These are phyloP conservation scores for Crotophaga sulcirostris DNA, from an alignment of 2,113 vertebrate genomes.

Conservation along the genomic window DNA sequence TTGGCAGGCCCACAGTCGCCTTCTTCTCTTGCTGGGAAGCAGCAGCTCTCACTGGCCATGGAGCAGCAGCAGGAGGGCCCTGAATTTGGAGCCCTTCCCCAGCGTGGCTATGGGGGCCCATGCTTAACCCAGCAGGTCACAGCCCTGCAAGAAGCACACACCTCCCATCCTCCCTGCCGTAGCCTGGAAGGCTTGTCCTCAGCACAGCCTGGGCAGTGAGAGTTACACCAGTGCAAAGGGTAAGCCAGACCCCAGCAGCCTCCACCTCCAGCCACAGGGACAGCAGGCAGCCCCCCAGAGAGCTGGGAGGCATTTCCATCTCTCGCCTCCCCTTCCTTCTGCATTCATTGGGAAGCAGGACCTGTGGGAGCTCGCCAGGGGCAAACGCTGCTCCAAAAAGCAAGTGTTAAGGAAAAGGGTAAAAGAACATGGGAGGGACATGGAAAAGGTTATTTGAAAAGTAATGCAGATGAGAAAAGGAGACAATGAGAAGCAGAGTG, in stretches of 20 bases:
- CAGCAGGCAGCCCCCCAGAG: accelerated
- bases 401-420: background rate
- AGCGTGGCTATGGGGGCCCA: accelerated
- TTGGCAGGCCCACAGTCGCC: background rate
- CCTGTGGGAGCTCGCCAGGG: background rate
- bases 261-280: background rate
- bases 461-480: background rate
- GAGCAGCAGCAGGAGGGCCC: background rate
- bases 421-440: background rate
- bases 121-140: background rate
- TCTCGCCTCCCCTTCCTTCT: background rate
- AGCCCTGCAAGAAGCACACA: background rate
- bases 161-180: background rate
- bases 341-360: background rate
- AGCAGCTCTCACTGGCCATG: background rate
- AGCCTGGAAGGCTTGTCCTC: background rate
- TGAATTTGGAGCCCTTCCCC: background rate
- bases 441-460: background rate
- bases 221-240: background rate
- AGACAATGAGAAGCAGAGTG: background rate
- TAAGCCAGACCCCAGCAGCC: accelerated
- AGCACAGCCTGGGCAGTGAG: accelerated
- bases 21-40: background rate
- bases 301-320: background rate
- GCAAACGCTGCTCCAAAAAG: background rate